Evolutionary conservation across 2,797 vertebrate species (phyloP).

Genomic region (Falco naumanni): DNA sequence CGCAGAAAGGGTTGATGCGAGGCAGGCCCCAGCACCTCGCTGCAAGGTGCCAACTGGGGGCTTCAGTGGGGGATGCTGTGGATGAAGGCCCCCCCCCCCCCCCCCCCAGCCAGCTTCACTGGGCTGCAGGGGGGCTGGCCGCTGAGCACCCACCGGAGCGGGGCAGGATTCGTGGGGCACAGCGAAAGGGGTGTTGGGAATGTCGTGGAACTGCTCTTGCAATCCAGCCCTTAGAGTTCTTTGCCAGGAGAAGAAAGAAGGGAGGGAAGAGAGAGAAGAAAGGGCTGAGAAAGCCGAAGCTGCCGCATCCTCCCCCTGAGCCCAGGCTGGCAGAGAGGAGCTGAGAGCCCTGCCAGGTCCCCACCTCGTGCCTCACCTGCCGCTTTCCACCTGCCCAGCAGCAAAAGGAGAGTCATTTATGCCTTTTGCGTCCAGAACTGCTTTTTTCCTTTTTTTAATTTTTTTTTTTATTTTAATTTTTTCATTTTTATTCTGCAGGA

Average conservation of each 20-base stretch:
- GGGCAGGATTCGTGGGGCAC: rapidly evolving
- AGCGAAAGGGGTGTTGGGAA: not conserved
- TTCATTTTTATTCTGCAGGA: not conserved
- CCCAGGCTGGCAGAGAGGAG: not conserved
- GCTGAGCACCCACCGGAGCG: rapidly evolving
- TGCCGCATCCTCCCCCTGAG: not conserved
- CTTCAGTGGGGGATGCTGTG: not conserved
- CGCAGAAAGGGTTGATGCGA: not conserved
- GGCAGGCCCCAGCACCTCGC: not conserved
- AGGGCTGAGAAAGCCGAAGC: not conserved
- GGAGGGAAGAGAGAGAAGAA: not conserved
- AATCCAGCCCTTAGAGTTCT: rapidly evolving
- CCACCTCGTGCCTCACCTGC: not conserved
- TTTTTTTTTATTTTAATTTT: too few species aligned
- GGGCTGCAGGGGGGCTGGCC: not conserved
- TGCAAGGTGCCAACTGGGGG: not conserved
- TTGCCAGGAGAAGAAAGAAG: not conserved
- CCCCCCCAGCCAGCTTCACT: rapidly evolving
- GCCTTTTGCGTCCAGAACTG: not conserved
- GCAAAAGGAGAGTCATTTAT: not conserved
- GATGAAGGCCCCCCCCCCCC: not conserved
- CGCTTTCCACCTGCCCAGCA: not conserved
- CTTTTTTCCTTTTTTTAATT: not conserved
- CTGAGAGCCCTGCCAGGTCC: not conserved
- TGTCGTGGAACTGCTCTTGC: not conserved